A percentile compares a stretch with the other conserved stretches of the same genome.
These are phyloP conservation scores for Erebia epiphron DNA, from an alignment of 2,888 invertebrate genomes.

Conservation along the genomic window DNA sequence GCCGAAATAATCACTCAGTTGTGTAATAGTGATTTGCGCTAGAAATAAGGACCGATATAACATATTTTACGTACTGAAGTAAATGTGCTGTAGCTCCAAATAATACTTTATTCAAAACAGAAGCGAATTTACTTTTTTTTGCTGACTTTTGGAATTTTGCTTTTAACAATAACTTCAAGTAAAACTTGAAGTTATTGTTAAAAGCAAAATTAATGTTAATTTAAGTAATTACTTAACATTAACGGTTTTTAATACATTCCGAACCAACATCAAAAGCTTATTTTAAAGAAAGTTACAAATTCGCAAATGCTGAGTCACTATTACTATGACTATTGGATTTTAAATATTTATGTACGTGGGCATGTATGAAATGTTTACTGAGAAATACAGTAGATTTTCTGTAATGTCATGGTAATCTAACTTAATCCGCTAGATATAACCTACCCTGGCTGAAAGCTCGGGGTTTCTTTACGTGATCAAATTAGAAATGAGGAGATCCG, in stretches of 20 bases:
- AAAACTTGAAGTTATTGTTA: too few species aligned
- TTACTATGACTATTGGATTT: constrained; percentile 3
- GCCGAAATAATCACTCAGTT: not conserved
- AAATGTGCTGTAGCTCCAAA: not conserved
- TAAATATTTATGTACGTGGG: constrained; percentile 5
- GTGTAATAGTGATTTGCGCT: not conserved
- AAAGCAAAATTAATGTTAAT: too few species aligned
- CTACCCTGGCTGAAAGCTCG: too few species aligned
- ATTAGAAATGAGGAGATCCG: too few species aligned
- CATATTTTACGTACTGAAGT: not conserved
- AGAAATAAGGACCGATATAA: not conserved
- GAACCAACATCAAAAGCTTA: not conserved
- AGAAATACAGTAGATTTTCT: not conserved
- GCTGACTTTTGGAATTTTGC: too few species aligned
- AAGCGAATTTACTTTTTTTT: too few species aligned
- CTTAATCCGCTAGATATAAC: too few species aligned
- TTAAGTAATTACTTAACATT: too few species aligned
- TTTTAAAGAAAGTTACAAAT: constrained; percentile 1
- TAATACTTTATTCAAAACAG: not conserved
- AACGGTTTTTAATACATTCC: not conserved
- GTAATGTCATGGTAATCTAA: too few species aligned
- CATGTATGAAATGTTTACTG: not conserved
- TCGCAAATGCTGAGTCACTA: constrained; percentile 2
- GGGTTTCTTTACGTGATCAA: too few species aligned
- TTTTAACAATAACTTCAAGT: too few species aligned